Conservation (phyloP, 2,113 vertebrate genomes). For the Blennius ocellaris region DNA sequence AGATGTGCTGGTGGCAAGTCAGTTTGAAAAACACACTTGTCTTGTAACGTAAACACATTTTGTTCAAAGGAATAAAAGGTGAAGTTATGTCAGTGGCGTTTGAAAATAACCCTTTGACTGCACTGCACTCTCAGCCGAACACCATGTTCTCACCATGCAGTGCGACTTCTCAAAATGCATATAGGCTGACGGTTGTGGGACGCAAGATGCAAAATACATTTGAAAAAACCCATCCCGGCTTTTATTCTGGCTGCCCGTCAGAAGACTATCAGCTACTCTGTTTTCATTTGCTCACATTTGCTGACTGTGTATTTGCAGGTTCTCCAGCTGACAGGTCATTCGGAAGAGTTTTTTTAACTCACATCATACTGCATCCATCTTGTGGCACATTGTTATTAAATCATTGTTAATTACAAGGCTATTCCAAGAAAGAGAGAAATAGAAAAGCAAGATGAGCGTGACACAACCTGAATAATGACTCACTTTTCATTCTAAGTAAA, state of each 20-base stretch:
- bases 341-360: conserved; percentile 37
- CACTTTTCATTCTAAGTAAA: conserved; percentile 61
- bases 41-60: background rate
- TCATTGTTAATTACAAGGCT: conserved; percentile 56
- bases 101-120: conserved; percentile 10
- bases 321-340: conserved; percentile 38
- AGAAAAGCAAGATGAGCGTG: conserved; percentile 29
- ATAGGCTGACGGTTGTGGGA: conserved; percentile 25
- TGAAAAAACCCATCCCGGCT: background rate
- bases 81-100: background rate
- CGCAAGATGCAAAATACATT: conserved; percentile 10
- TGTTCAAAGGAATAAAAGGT: background rate
- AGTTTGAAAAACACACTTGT: background rate
- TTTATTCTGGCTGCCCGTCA: conserved; percentile 21
- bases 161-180: conserved; percentile 15
- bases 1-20: background rate
- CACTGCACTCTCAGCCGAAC: background rate
- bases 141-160: conserved; percentile 5
- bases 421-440: conserved; percentile 29
- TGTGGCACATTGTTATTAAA: conserved; percentile 56
- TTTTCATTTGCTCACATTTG: conserved; percentile 10
- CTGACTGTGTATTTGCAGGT: conserved; percentile 20
- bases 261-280: conserved; percentile 20
- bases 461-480: conserved; percentile 68
- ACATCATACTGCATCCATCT: conserved; percentile 28